phyloP scores from a whole-genome alignment of 2,797 vertebrate genomes.

The Aeoliscus strigatus region DNA sequence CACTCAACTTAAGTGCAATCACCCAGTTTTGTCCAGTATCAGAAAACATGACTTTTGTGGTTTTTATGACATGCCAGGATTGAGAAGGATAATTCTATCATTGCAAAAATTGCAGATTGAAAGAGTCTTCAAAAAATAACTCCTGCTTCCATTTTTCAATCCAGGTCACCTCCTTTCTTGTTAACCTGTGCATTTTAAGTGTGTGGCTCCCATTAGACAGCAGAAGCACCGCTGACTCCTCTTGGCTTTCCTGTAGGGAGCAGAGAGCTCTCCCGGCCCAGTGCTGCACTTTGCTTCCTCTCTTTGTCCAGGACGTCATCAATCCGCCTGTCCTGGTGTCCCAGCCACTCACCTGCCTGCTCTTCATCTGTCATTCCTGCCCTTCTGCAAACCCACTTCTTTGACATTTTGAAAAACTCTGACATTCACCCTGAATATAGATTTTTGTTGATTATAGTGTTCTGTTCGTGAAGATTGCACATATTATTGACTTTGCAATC shows the following conservation, averaged over 20 bases:
- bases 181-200: constrained; percentile 64
- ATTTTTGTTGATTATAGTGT: constrained; percentile 80
- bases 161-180: constrained; percentile 48
- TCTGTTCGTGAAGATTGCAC: constrained; percentile 72
- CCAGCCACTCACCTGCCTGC: constrained; percentile 61
- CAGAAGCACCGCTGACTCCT: constrained; percentile 49
- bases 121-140: constrained; percentile 49
- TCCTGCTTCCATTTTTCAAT: constrained; percentile 45
- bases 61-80: constrained; percentile 32
- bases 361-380: constrained; percentile 78
- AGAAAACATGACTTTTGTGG: constrained; percentile 40
- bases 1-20: constrained; percentile 56
- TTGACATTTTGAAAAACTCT: constrained; percentile 82
- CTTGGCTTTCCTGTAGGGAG: constrained; percentile 52
- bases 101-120: constrained; percentile 38
- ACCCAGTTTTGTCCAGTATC: constrained; percentile 23
- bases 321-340: constrained; percentile 59
- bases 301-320: constrained; percentile 68
- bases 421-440: constrained; percentile 79
- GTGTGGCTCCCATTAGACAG: constrained; percentile 48
- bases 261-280: constrained; percentile 53
- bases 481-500: constrained; percentile 78
- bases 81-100: constrained; percentile 45
- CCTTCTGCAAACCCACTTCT: constrained; percentile 76
- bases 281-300: constrained; percentile 56